These are phyloP conservation scores for Drosophila melanogaster DNA, from an alignment of 1,140 invertebrate species.

Conservation along the genomic window Release_6_plus_ISO1_MT NT_033777.3:18003001-18003500, in stretches of 20 bases:
- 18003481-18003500: background rate
- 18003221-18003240: slow-evolving; percentile 20
- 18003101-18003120: slow-evolving; percentile 53
- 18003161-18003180: slow-evolving; percentile 65
- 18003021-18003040: slow-evolving; percentile 59
- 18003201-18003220: slow-evolving; percentile 12
- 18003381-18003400: too few relatives aligned
- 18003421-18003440: background rate
- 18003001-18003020: slow-evolving; percentile 21
- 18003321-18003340: too few relatives aligned
- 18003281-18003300: slow-evolving; percentile 8
- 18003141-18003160: slow-evolving; percentile 75
- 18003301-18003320: too few relatives aligned
- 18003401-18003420: too few relatives aligned
- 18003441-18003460: background rate
- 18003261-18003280: slow-evolving; percentile 19
- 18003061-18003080: slow-evolving; percentile 50
- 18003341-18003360: too few relatives aligned
- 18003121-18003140: slow-evolving; percentile 55
- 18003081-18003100: slow-evolving; percentile 18
- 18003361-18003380: too few relatives aligned
- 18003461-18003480: background rate
- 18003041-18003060: slow-evolving; percentile 62
- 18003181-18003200: slow-evolving; percentile 5
- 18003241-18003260: slow-evolving; percentile 23